Percentiles rank a stretch among this genome's conserved stretches.
Conservation (phyloP, 2,113 vertebrate genomes). For the Notechis scutatus region DNA sequence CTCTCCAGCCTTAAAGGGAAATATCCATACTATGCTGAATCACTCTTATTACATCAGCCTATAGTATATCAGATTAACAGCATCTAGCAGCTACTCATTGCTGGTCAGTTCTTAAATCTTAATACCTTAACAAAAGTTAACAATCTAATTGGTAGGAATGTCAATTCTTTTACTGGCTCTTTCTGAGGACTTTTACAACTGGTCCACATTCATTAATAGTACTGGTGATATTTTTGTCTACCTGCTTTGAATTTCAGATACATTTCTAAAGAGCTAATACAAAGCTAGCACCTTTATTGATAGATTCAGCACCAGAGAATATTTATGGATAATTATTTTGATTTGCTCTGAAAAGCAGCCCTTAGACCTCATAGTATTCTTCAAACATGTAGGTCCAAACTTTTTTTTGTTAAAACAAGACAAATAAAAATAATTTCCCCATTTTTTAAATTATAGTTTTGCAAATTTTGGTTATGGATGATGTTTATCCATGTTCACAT, state of each 20-base stretch:
- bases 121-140: too few species aligned
- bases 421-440: background rate
- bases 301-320: background rate
- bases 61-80: too few species aligned
- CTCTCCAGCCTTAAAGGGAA: too few species aligned
- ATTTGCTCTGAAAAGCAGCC: background rate
- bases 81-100: too few species aligned
- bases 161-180: background rate
- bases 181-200: background rate
- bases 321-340: background rate
- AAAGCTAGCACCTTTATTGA: background rate
- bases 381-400: background rate
- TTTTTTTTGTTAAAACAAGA: background rate
- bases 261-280: background rate
- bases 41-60: too few species aligned
- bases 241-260: background rate
- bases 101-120: too few species aligned
- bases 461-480: constrained; percentile 27
- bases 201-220: background rate
- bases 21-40: too few species aligned
- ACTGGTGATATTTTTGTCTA: too few species aligned
- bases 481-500: constrained; percentile 25
- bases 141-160: background rate
- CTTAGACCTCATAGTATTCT: background rate
- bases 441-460: background rate